Base-by-base conservation (phyloP, 2,888 invertebrate genomes). In the Cataglyphis cursor region DNA sequence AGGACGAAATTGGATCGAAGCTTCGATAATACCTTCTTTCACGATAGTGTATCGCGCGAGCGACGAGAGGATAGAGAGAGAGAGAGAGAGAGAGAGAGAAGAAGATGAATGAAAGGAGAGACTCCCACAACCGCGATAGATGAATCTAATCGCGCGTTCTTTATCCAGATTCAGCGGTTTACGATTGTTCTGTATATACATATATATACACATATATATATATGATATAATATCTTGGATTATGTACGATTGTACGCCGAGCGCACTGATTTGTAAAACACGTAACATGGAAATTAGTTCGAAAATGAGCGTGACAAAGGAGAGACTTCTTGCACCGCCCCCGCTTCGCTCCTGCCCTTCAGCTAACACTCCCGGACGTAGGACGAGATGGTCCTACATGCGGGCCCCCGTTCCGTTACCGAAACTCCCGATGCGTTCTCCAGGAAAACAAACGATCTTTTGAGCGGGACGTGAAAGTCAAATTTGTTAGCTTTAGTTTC, bases 241-340 rank as follows among this genome's bases (percentile, higher is more conserved):
- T 92, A 51, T 51, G 91, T 93, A 93, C 90, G 90, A 92, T 93
- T 92, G 92, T 91, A 92, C 90, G 90, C 90, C 87, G 92, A 93
- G 92, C 93, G 93, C 93, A 93, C 93, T 92, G 93, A 93, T 93
- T 93, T 93, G 93, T 93, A 94, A 94, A 89, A 85, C 86, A 38
- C 57, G 78, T 89, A 84, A 88, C 78, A 88, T 84, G 82, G 83
- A 81, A 81, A 74, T 76, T 65, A 80, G 84, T 86, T 85, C 54
- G 84, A 83, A 80, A 88, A 81, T 44, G 82, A 81, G 72, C n/a
- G 86, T 51, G 65, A 78, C 21, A 61, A 59, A 73, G 57, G 28
- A 78, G 61, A 68, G 54, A 41, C 84, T 87, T 88, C 83, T 88
- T 89, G 82, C 85, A 86, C 83, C 82, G 75, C 65, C 76, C 85